These are phyloP conservation scores for Exaiptasia diaphana DNA, from an alignment of 64 coral and sea anemone species.

Conservation along the genomic window DNA sequence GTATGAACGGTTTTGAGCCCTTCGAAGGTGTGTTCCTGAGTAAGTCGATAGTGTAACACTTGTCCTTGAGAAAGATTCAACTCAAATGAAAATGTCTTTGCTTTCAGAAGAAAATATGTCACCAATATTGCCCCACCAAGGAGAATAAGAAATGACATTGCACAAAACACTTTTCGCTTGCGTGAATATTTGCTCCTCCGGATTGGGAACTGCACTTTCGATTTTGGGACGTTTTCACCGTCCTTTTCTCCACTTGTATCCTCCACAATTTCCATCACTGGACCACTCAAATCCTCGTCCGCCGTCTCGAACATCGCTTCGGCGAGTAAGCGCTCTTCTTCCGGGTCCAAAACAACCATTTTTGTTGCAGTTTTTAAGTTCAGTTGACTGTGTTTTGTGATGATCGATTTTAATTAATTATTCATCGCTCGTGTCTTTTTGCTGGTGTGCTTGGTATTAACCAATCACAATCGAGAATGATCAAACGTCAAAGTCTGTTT, in stretches of 20 bases:
- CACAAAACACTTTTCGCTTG: neutral
- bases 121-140: neutral
- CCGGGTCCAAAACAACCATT: neutral
- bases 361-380: neutral
- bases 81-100: neutral
- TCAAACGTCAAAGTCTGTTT: too few relatives aligned
- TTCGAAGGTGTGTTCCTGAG: conserved; percentile 3
- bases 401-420: neutral
- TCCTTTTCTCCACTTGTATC: neutral
- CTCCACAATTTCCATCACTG: neutral
- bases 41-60: conserved; percentile 8
- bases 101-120: neutral
- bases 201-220: conserved; percentile 13
- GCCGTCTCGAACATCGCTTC: conserved; percentile 1
- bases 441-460: neutral
- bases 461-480: conserved; percentile 7
- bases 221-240: neutral
- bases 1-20: neutral
- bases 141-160: neutral
- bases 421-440: neutral
- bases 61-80: neutral
- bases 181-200: neutral
- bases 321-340: neutral
- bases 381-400: neutral
- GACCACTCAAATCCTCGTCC: neutral